A percentile compares a stretch with the other conserved stretches of the same genome.
Evolutionary conservation across 2,888 invertebrate species (phyloP).

Genomic region (Agonopterix heracliana): DNA sequence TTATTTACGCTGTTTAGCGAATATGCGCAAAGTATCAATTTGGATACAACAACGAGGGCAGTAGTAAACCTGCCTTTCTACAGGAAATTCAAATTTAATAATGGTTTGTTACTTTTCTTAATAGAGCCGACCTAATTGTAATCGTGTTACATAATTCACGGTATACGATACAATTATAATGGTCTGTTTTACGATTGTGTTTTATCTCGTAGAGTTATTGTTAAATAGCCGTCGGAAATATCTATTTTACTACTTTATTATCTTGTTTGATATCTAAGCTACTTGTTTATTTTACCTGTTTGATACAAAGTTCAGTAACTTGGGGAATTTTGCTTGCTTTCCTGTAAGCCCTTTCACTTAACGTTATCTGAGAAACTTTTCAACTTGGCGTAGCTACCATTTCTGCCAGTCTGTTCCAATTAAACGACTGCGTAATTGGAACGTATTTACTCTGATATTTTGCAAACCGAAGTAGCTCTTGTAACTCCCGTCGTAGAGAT

Average conservation of each 20-base stretch:
- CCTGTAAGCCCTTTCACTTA: conserved; percentile 16
- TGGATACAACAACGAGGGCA: neutral
- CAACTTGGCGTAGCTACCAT: conserved; percentile 13
- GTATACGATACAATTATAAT: neutral
- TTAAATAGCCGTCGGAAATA: neutral
- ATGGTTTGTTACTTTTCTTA: neutral
- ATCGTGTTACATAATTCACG: conserved; percentile 1
- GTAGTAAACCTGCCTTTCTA: neutral
- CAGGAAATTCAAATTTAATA: neutral
- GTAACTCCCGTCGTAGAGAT: conserved; percentile 16
- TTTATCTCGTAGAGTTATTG: neutral
- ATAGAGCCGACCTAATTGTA: neutral
- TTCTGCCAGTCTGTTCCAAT: conserved; percentile 25
- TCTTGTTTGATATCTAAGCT: neutral
- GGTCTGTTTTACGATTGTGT: neutral
- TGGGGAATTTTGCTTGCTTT: conserved; percentile 6
- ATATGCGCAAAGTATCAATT: conserved; percentile 6
- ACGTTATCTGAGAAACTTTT: conserved; percentile 16
- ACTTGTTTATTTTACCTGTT: conserved; percentile 1
- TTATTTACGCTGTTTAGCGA: conserved; percentile 8
- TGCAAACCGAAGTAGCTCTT: conserved; percentile 21
- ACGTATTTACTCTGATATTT: conserved; percentile 13
- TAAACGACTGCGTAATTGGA: conserved; percentile 20
- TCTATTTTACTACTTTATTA: neutral
- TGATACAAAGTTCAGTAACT: conserved; percentile 1